Base-by-base conservation (phyloP, 1,140 invertebrate species). In the Apis dorsata region DNA sequence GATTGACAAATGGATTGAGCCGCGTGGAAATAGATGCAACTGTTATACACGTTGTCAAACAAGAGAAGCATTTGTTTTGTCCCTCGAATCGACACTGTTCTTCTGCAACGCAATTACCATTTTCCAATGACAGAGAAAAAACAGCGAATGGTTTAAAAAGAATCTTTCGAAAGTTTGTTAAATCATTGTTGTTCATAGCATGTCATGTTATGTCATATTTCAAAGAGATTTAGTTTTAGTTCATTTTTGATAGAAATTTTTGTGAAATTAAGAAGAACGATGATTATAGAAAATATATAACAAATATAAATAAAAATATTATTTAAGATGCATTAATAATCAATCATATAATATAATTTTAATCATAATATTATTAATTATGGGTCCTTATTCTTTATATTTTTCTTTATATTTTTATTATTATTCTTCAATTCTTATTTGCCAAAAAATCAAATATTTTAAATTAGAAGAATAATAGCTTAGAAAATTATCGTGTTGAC, bases 1-100 rank as follows among this genome's bases (percentile, higher is more conserved):
- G 86, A 85, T 85, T 79, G 86, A 87, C 75, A 75, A 85, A 75
- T 76, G 71, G 84, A n/a, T 12, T 71, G 51, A 66, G 72, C 57
- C 75, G 53, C 59, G 60, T 72, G 57, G 65, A 78, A 86, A 87
- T 73, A 85, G 83, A 68, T 79, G 78, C 74, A 74, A 83, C 77
- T 87, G 72, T 69, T 82, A 82, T 44, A 44, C 34, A 44, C 63
- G 12, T 81, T 81, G 80, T 76, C 60, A 44, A 51, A 86, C 66
- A 49, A 51, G 78, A 55, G n/a, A 17, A 72, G 62, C 66, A 62
- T 70, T 59, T 70, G 81, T 84, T 73, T 66, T 70, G 59, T 72
- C 63, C 34, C 62, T 57, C 49, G n/a, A 57, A 28, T 71, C 76
- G 68, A 73, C 53, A 83, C 55, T 7, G 53, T 86, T 78, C 59